phyloP scores from a whole-genome alignment of 2,113 vertebrate species.

The Lophochroa leadbeateri region DNA sequence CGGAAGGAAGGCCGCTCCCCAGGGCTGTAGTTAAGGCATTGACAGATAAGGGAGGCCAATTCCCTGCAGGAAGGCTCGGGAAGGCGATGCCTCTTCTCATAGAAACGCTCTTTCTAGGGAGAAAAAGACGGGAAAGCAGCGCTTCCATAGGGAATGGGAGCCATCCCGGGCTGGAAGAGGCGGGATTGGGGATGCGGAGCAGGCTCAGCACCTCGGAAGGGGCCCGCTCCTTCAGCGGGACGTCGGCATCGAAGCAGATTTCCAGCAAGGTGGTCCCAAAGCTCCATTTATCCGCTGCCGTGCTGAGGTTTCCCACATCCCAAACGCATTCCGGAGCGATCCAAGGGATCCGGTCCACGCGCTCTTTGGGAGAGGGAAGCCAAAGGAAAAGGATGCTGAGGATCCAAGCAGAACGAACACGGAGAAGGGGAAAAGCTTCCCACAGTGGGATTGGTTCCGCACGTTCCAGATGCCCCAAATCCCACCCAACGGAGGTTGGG shows the following conservation, averaged over 20 bases:
- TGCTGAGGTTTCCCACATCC: slow-evolving; percentile 56
- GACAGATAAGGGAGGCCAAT: slow-evolving; percentile 83
- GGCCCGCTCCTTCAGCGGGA: slow-evolving; percentile 78
- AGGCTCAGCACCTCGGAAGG: slow-evolving; percentile 79
- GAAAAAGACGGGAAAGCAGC: accelerated
- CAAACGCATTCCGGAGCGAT: slow-evolving; percentile 89
- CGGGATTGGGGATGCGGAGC: neutral
- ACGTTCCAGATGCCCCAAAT: neutral
- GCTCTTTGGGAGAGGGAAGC: slow-evolving; percentile 72
- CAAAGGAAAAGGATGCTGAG: neutral
- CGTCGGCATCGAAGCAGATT: slow-evolving; percentile 90
- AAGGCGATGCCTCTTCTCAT: slow-evolving; percentile 82
- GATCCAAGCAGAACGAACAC: accelerated
- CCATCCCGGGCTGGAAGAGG: neutral
- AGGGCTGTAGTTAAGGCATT: slow-evolving; percentile 84
- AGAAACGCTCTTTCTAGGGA: slow-evolving; percentile 90
- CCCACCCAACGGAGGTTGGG: neutral
- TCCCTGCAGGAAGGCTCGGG: slow-evolving; percentile 82
- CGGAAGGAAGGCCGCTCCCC: slow-evolving; percentile 85
- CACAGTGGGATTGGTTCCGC: no score
- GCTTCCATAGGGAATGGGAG: accelerated
- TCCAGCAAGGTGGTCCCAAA: slow-evolving; percentile 91
- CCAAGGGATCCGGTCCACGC: slow-evolving; percentile 91
- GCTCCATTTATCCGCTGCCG: slow-evolving; percentile 88
- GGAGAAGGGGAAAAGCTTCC: neutral